Evolutionary conservation across 2,888 invertebrate species (phyloP), one percentile per base, ranked within the genome.

Genomic region (Nesidiocoris tenuis): DNA sequence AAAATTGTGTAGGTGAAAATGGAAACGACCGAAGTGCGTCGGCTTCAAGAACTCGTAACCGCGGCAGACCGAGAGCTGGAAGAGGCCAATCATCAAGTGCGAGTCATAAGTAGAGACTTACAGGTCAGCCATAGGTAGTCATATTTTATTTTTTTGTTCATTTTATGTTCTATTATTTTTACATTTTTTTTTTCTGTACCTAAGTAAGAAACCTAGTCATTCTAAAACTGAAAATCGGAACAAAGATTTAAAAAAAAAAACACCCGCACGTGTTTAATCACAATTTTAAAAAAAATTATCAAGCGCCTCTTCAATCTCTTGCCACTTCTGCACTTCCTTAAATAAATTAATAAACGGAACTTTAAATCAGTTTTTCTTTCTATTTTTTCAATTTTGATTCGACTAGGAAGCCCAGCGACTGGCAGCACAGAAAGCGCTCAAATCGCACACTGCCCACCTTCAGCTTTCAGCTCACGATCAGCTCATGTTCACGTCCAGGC

Each of bases 401-500:
- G n/a, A n/a, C 1, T 55, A 67, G 67, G 67, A 67, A 54, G 84
- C 84, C 0, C 84, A 84, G 71, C 83, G 84, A 78, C 82, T 82
- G 74, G 84, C 84, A 54, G 84, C 84, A 0, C 80, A 82, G 0
- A 82, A 84, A 1, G 84, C 84, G 0, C 82, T 84, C 39, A 81
- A 84, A 1, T 84, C 84, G 0, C 84, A 84, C 80, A 83, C 83
- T 0, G 84, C 84, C 0, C 84, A 84, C 74, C 78, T 84, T 1
- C 84, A 84, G 79, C 77, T 84, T 74, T 84, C 84, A 1, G 84
- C 84, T 0, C 84, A 84, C 70, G 84, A 84, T 78, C 84, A 84
- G 77, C 78, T 84, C 54, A 77, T 84, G 2, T 84, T 84, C 74
- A 84, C 84, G 0, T 84, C 84, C 1, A 82, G 84, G 0, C 84